Evolutionary conservation across 2,888 invertebrate species (phyloP), one percentile per base, ranked within the genome.

Genomic region (Drosophila anomalata): DNA sequence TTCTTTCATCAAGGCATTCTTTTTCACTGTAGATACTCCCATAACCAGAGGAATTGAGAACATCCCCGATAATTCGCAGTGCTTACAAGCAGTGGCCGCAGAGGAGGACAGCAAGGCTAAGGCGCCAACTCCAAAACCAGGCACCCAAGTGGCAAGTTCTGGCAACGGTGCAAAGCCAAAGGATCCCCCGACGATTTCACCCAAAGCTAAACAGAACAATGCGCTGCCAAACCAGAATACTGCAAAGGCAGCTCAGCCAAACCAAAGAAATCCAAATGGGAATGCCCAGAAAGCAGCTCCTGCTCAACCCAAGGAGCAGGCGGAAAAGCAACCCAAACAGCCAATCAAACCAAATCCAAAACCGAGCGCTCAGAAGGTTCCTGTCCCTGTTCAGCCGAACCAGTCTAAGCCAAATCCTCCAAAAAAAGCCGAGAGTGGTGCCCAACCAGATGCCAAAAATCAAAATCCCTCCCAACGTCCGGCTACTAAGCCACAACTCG

Each of bases 1-100:
- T 36, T 36, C 36, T 17, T 17, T 17, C 9, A 7, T 3, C n/a
- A 2, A 11, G 3, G 9, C 8, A 5, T 24, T 57, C 1, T 3
- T 4, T 12, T 36, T 14, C 7, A 7, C 14, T 36, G 3, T 12
- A 79, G 83, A 52, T 20, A 75, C 42, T 22, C 33, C 31, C 12
- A 9, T n/a, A 42, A 56, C 69, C 7, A 68, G 55, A 1, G 36
- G 50, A 0, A n/a, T 42, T 12, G 66, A 44, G 20, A 54, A 61
- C 3, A 57, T 39, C 17, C 24, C 52, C 1, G 2, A 12, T 2
- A 61, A 62, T 17, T 41, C 14, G 11, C 24, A 46, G 24, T 2
- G 11, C 33, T 26, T 5, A 17, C 31, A 50, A 17, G 2, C 22
- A 4, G 22, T 4, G 22, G 22, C 22, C 22, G 22, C 22, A 24